Base-by-base conservation (phyloP, 2,797 vertebrate species). In the Acipenser oxyrinchus region DNA sequence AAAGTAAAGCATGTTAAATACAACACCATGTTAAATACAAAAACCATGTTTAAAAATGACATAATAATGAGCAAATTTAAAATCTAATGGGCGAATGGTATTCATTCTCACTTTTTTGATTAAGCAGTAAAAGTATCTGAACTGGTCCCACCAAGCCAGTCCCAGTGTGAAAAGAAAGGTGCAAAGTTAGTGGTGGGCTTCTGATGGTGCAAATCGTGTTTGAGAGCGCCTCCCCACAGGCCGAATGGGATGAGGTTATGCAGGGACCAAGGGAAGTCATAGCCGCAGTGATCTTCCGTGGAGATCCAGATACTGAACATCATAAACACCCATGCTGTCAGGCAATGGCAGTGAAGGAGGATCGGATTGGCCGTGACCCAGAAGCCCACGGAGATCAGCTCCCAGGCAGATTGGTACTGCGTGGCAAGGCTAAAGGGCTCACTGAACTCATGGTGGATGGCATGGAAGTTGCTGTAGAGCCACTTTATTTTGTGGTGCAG, bases 141-240 rank as follows among this genome's bases (percentile, higher is more conserved):
- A 68, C 66, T 63, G 0, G 74, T 90, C 6, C 90, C 89, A 48
- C 78, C 87, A 51, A 92, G 75, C 87, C 86, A 85, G 83, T 91
- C 90, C 90, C 89, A 91, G 79, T 91, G 90, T 0, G 86, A 83
- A 74, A 91, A 92, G 78, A 91, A 92, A 0, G 90, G 90, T 10
- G 90, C 90, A 50, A 87, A 91, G 80, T 92, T 88, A 12, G 87
- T 89, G 70, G 72, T 71, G 1, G 90, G 89, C 13, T 81, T 80
- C 70, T 85, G 87, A 70, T 92, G 90, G 77, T 92, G 90, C 18
- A 77, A 72, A 7, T 92, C 86, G 11, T 91, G 90, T 66, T 89
- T 88, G 6, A 86, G 82, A 0, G 86, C 77, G 0, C 90, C 90
- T 0, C 88, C 90, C 90, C 90, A 92, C 11, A 92, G 84, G 59